phyloP scores from a whole-genome alignment of 2,797 vertebrate genomes.

The Peromyscus attwateri region DNA sequence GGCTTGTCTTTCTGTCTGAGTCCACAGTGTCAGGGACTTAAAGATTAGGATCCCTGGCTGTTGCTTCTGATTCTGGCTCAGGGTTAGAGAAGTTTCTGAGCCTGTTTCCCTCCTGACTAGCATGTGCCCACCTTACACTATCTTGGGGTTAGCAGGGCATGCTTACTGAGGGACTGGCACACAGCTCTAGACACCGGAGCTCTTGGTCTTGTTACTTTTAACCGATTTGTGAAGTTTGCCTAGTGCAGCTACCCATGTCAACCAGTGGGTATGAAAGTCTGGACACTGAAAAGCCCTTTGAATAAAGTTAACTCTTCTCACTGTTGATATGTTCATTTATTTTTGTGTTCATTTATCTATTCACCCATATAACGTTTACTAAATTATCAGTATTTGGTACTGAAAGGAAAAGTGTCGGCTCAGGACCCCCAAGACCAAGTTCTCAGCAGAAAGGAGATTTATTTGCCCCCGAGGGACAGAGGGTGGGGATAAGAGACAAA shows the following conservation, averaged over 20 bases:
- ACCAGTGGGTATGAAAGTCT: background rate
- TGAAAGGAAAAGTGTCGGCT: too few relatives aligned
- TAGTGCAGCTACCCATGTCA: background rate
- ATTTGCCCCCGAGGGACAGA: too few relatives aligned
- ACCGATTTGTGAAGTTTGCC: background rate
- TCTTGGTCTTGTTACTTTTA: background rate
- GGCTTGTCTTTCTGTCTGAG: background rate
- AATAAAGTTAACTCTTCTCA: slow-evolving; percentile 12
- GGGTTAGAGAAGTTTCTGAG: background rate
- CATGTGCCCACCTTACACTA: background rate
- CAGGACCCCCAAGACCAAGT: too few relatives aligned
- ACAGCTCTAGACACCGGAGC: background rate
- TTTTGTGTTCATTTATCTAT: background rate
- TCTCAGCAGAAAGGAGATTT: too few relatives aligned
- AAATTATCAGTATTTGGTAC: background rate
- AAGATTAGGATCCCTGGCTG: background rate
- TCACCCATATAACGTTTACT: slow-evolving; percentile 4
- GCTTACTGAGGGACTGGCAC: background rate
- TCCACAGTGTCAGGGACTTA: background rate
- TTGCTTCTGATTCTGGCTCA: background rate
- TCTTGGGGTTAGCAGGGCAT: background rate
- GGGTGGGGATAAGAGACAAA: too few relatives aligned
- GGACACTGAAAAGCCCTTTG: slow-evolving; percentile 1
- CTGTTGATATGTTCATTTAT: background rate
- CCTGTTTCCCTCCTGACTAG: slow-evolving; percentile 24